A percentile compares a stretch with the other conserved stretches of the same genome.
phyloP scores from a whole-genome alignment of 2,113 vertebrate genomes.

The Ceyx margarethae region DNA sequence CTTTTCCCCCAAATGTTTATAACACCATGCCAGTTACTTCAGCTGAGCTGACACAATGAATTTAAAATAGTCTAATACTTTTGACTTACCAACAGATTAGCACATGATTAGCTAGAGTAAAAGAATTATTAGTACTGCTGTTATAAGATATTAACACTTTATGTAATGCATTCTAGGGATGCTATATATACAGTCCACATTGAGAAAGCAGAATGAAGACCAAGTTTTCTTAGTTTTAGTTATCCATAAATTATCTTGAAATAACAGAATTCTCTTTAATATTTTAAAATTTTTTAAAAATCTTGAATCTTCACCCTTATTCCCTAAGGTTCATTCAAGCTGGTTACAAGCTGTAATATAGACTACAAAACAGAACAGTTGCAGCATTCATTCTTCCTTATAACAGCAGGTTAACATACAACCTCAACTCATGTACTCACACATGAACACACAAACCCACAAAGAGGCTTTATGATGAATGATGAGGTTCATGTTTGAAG shows the following conservation, averaged over 20 bases:
- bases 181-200: background rate
- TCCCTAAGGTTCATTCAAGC: background rate
- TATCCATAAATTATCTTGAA: background rate
- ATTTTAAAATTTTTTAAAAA: background rate
- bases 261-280: background rate
- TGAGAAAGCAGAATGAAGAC: background rate
- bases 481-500: slow-evolving; percentile 52
- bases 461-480: slow-evolving; percentile 36
- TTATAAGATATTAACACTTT: slow-evolving; percentile 78
- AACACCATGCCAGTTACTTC: slow-evolving; percentile 62
- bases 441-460: background rate
- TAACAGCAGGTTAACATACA: slow-evolving; percentile 29
- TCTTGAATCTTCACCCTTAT: background rate
- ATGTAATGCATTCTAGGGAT: slow-evolving; percentile 58
- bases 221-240: background rate
- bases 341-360: background rate
- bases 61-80: slow-evolving; percentile 76
- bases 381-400: slow-evolving; percentile 15
- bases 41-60: slow-evolving; percentile 71
- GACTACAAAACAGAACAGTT: background rate
- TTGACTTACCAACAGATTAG: slow-evolving; percentile 78
- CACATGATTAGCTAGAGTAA: slow-evolving; percentile 74
- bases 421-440: background rate
- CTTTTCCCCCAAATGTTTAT: slow-evolving; percentile 63
- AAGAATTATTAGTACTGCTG: slow-evolving; percentile 75